Conservation (phyloP, 2,888 invertebrate species). For the Lordiphosa fenestrarum region DNA sequence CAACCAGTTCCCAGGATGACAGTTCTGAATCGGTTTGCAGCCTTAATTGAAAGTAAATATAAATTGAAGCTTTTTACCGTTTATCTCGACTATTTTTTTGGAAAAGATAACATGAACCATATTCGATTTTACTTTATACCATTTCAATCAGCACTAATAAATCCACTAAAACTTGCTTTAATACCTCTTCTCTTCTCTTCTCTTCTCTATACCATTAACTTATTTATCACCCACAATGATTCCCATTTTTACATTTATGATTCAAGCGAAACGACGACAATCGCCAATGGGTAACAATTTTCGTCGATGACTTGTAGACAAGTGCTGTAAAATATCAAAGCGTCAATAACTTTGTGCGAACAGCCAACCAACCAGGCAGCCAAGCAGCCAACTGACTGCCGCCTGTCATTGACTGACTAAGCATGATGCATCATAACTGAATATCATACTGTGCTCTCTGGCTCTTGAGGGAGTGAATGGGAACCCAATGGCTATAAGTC, state of each 20-base stretch:
- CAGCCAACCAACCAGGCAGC: slow-evolving; percentile 6
- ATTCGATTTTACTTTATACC: no score
- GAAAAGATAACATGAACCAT: no score
- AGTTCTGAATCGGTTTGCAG: no score
- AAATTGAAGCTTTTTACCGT: no score
- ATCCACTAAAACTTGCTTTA: not conserved
- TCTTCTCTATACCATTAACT: not conserved
- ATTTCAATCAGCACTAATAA: no score
- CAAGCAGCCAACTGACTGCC: slow-evolving; percentile 11
- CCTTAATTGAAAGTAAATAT: no score
- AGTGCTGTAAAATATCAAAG: slow-evolving; percentile 56
- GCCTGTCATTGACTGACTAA: slow-evolving; percentile 47
- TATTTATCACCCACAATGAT: slow-evolving; percentile 5
- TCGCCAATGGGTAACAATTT: slow-evolving; percentile 33
- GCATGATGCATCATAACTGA: slow-evolving; percentile 37
- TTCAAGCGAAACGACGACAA: slow-evolving; percentile 1
- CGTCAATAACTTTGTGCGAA: slow-evolving; percentile 50
- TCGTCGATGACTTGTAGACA: slow-evolving; percentile 38
- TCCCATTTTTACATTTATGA: slow-evolving; percentile 10
- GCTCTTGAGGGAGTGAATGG: not conserved
- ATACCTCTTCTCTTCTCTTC: no score
- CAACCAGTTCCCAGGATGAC: no score
- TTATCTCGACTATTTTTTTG: no score
- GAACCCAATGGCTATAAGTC: slow-evolving; percentile 9
- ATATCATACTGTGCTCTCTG: slow-evolving; percentile 11